phyloP scores from a whole-genome alignment of 2,797 vertebrate genomes.

The Mormyrus proboscirostris region DNA sequence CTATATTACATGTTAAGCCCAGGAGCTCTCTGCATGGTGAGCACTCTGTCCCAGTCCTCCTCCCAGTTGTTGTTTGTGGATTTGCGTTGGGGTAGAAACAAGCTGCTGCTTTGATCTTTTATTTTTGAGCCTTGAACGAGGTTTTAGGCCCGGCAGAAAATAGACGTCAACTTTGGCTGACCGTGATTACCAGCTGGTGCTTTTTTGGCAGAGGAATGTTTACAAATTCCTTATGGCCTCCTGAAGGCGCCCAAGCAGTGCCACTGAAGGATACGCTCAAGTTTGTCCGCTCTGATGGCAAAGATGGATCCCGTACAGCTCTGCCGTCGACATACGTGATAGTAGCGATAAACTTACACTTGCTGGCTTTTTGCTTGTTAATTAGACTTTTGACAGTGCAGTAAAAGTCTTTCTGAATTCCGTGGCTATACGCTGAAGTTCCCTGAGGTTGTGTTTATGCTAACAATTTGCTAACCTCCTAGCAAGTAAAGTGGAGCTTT shows the following conservation, averaged over 20 bases:
- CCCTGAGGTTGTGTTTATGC: background rate
- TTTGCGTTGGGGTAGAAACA: background rate
- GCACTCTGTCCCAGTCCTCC: background rate
- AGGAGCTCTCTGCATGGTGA: background rate
- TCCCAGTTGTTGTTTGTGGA: background rate
- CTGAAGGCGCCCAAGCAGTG: background rate
- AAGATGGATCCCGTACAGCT: background rate
- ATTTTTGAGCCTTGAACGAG: background rate
- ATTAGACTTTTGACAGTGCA: background rate
- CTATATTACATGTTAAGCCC: background rate
- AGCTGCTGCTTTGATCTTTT: background rate
- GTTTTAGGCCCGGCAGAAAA: background rate
- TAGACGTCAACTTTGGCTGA: background rate
- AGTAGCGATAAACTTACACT: background rate
- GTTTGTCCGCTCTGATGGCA: background rate
- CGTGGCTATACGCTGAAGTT: background rate
- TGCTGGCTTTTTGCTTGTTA: background rate
- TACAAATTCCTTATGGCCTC: constrained; percentile 2
- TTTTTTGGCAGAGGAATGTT: background rate
- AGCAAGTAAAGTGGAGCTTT: background rate
- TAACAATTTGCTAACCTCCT: background rate
- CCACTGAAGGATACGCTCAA: background rate
- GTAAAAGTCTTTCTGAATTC: background rate
- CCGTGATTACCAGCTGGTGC: background rate
- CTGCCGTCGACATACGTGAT: background rate